phyloP scores from a whole-genome alignment of 2,797 vertebrate species.

The Sebastolobus alascanus region DNA sequence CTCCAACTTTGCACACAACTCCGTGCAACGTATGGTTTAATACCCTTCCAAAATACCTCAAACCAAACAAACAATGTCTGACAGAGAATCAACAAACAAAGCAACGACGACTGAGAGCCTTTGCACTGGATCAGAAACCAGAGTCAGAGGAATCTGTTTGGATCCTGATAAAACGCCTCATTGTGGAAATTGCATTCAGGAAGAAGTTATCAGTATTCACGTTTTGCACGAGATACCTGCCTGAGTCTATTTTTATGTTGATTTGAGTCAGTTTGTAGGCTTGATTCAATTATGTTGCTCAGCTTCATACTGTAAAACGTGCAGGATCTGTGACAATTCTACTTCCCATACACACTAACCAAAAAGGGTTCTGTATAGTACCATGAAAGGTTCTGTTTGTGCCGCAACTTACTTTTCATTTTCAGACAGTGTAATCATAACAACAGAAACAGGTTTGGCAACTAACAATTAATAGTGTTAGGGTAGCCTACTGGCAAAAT shows the following conservation, averaged over 20 bases:
- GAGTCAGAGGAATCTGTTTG: conserved; percentile 78
- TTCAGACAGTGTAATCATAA: not conserved
- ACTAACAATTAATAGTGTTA: no score
- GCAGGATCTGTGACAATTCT: conserved; percentile 21
- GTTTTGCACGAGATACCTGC: conserved; percentile 56
- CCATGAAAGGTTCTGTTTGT: not conserved
- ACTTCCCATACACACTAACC: not conserved
- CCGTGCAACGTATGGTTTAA: conserved; percentile 72
- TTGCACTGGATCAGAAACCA: conserved; percentile 73
- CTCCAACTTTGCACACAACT: conserved; percentile 68
- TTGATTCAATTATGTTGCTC: conserved; percentile 50
- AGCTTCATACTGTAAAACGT: conserved; percentile 41
- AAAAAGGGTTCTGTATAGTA: not conserved
- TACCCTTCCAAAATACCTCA: conserved; percentile 76
- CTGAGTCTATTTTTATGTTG: conserved; percentile 66
- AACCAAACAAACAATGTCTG: conserved; percentile 80
- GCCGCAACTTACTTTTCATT: not conserved
- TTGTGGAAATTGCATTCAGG: conserved; percentile 69
- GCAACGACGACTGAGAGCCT: conserved; percentile 64
- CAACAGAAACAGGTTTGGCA: no score
- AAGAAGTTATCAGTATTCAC: conserved; percentile 64
- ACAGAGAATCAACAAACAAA: conserved; percentile 80
- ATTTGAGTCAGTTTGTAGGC: conserved; percentile 63
- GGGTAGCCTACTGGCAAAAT: no score
- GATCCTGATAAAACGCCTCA: conserved; percentile 81